A percentile compares a stretch with the other conserved stretches of the same genome.
Conservation (phyloP, 2,113 vertebrate species). For the Chloebia gouldiae region DNA sequence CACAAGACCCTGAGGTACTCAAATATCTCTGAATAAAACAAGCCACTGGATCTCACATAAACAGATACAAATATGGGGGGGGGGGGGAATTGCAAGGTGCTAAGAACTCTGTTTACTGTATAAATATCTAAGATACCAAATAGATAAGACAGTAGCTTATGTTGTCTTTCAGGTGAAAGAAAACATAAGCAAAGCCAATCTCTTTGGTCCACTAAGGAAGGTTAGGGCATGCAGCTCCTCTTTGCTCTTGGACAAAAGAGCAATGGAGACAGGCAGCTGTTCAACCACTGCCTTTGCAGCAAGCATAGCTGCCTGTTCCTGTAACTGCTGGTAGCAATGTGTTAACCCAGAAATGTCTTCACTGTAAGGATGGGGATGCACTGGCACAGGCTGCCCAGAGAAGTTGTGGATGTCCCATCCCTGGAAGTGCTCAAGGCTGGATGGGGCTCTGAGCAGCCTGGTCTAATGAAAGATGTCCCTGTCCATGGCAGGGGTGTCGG, state of each 20-base stretch:
- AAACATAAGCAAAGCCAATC: slow-evolving; percentile 17
- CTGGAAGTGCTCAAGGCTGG: background rate
- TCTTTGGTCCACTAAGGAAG: background rate
- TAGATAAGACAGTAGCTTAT: background rate
- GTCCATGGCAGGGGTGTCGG: background rate
- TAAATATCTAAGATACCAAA: background rate
- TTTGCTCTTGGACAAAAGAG: background rate
- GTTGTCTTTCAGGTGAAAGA: background rate
- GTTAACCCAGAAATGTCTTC: background rate
- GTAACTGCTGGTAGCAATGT: background rate
- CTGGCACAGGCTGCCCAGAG: background rate
- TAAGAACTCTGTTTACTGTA: background rate
- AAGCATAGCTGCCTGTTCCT: background rate
- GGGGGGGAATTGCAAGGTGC: background rate
- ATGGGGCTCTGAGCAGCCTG: background rate
- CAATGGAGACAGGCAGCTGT: background rate
- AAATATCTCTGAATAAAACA: background rate
- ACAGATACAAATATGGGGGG: background rate
- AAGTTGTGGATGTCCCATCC: background rate
- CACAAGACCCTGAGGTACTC: background rate
- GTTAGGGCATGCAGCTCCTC: background rate
- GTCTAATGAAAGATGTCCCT: background rate
- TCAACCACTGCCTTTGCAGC: background rate
- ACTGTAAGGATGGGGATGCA: background rate
- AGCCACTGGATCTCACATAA: background rate